Evolutionary conservation across 1,140 invertebrate genomes (phyloP).

Genomic region (Musca vetustissima): DNA sequence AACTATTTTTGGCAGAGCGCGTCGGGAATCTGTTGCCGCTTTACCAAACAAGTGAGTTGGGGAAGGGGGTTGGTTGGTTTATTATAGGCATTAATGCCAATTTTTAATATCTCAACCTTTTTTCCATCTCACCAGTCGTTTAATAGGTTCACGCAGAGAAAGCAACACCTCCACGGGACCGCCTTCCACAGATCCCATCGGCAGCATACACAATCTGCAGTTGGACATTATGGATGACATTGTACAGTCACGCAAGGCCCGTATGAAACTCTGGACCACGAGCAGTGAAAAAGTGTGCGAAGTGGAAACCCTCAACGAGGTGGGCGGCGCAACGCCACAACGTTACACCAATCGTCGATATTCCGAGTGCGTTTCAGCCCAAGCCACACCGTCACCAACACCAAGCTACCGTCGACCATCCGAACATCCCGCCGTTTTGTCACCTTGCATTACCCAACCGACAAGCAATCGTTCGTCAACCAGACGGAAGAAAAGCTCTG

Average conservation of each 20-base stretch:
- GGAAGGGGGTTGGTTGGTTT: conserved; percentile 37
- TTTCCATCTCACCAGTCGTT: conserved; percentile 41
- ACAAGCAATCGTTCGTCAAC: conserved; percentile 36
- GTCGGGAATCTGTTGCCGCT: conserved; percentile 77
- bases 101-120: conserved; percentile 31
- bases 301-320: conserved; percentile 72
- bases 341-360: conserved; percentile 68
- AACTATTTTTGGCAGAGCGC: conserved; percentile 71
- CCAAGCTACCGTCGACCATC: conserved; percentile 64
- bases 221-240: conserved; percentile 87
- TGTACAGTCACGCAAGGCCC: conserved; percentile 73
- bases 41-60: conserved; percentile 62
- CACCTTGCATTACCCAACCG: conserved; percentile 53
- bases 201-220: conserved; percentile 78
- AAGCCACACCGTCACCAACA: conserved; percentile 58
- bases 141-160: conserved; percentile 47
- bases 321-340: conserved; percentile 60
- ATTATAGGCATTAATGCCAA: conserved; percentile 45
- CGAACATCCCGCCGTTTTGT: conserved; percentile 62
- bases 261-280: conserved; percentile 79
- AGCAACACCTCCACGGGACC: conserved; percentile 58
- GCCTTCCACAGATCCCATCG: conserved; percentile 69
- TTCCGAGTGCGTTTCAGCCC: conserved; percentile 67
- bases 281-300: conserved; percentile 78
- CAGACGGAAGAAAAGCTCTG: conserved; percentile 56